Percentiles rank a stretch among this genome's conserved stretches.
Evolutionary conservation across 2,888 invertebrate genomes (phyloP).

Genomic region (Bimastos eiseni): DNA sequence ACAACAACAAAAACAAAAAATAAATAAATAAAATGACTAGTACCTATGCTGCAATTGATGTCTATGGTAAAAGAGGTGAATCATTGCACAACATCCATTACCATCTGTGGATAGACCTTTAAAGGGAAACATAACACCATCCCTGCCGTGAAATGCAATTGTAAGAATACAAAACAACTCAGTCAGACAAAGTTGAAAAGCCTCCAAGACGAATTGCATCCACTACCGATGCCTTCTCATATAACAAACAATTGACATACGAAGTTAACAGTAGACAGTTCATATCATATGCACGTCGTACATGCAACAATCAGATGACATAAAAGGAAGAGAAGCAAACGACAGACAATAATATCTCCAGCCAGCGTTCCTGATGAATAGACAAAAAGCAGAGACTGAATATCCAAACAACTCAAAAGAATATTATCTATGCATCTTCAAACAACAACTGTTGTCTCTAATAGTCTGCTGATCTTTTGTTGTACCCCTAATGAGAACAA

Average conservation of each 20-base stretch:
- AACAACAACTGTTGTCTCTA: neutral
- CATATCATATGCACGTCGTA: neutral
- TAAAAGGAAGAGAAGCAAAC: neutral
- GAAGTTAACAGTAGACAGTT: neutral
- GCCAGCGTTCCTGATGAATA: neutral
- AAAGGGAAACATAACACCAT: neutral
- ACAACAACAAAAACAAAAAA: neutral
- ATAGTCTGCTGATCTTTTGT: neutral
- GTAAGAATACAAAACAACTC: neutral
- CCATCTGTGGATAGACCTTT: neutral
- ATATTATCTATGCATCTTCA: neutral
- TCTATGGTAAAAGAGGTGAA: neutral
- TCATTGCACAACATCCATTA: neutral
- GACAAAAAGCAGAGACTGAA: neutral
- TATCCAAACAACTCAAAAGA: neutral
- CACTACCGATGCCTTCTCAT: neutral
- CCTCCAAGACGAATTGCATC: neutral
- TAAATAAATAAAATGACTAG: neutral
- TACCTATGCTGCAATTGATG: slow-evolving; percentile 1
- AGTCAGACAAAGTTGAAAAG: neutral
- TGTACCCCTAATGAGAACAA: neutral
- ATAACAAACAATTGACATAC: neutral
- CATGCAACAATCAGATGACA: neutral
- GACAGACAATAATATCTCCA: neutral
- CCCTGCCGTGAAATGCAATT: neutral